phyloP scores from a whole-genome alignment of 2,888 invertebrate genomes.

The Fragum sueziense region DNA sequence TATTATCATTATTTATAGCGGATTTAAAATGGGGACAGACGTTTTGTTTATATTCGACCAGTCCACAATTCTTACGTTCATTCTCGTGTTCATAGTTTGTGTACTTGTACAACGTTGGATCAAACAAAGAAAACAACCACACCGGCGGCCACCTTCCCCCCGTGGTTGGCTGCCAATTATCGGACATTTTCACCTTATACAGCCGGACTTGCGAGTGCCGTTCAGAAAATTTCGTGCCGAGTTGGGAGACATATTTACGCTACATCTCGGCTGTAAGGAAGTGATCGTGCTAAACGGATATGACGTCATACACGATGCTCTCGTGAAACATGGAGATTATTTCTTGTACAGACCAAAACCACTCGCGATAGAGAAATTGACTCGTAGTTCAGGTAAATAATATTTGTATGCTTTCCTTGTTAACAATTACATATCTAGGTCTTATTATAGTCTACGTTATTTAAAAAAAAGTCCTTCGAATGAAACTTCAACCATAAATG shows the following conservation, averaged over 20 bases:
- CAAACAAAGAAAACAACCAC: too few relatives aligned
- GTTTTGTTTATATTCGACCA: neutral
- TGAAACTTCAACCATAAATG: too few relatives aligned
- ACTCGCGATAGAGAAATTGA: neutral
- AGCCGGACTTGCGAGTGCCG: neutral
- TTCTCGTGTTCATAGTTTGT: neutral
- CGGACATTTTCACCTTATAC: constrained; percentile 3
- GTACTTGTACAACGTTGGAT: neutral
- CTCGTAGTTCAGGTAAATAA: neutral
- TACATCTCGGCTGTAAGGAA: neutral
- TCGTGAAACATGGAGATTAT: constrained; percentile 3
- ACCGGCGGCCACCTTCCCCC: neutral
- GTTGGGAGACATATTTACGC: neutral
- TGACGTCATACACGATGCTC: constrained; percentile 7
- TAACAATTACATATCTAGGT: too few relatives aligned
- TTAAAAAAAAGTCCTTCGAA: too few relatives aligned
- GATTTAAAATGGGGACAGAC: too few relatives aligned
- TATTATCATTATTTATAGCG: too few relatives aligned
- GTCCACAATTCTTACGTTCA: neutral
- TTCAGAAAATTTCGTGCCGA: neutral
- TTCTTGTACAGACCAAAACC: neutral
- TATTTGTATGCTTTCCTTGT: too few relatives aligned
- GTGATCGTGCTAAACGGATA: neutral
- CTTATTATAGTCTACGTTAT: too few relatives aligned
- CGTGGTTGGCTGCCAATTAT: neutral